These are phyloP conservation scores for Poicephalus meyeri DNA, from an alignment of 2,113 vertebrate species.

Conservation along the genomic window DNA sequence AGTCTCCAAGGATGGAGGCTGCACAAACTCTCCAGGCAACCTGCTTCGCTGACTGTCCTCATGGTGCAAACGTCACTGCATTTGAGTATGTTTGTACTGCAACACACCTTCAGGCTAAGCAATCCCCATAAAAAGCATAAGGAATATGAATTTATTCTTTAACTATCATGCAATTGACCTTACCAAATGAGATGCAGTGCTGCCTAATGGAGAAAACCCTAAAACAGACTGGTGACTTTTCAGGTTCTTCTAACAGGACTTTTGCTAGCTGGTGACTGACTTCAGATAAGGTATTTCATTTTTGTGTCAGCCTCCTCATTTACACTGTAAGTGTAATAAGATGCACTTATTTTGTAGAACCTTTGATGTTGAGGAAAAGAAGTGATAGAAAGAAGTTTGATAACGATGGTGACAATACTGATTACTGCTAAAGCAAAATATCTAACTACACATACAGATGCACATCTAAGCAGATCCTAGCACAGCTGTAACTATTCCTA, in stretches of 20 bases:
- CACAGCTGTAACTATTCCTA: not conserved
- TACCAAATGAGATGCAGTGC: not conserved
- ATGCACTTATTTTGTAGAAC: not conserved
- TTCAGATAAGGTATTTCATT: not conserved
- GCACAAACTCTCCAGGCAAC: not conserved
- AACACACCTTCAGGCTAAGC: not conserved
- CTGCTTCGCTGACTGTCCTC: not conserved
- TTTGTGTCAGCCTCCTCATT: not conserved
- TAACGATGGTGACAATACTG: not conserved
- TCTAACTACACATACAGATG: not conserved
- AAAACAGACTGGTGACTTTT: not conserved
- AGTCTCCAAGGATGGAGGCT: not conserved
- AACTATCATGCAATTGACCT: not conserved
- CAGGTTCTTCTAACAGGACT: not conserved
- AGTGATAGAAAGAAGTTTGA: not conserved
- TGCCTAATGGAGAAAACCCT: not conserved
- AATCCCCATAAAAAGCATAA: not conserved
- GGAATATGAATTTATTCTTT: not conserved
- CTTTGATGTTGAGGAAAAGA: not conserved
- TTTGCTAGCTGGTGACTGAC: not conserved
- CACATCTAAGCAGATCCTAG: not conserved
- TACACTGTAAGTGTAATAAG: not conserved
- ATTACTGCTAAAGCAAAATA: not conserved
- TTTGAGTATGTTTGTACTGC: not conserved
- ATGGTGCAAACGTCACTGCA: not conserved